Evolutionary conservation across 1,140 invertebrate genomes (phyloP), one percentile per base, ranked within the genome.

Genomic region (Drosophila kohkoa): DNA sequence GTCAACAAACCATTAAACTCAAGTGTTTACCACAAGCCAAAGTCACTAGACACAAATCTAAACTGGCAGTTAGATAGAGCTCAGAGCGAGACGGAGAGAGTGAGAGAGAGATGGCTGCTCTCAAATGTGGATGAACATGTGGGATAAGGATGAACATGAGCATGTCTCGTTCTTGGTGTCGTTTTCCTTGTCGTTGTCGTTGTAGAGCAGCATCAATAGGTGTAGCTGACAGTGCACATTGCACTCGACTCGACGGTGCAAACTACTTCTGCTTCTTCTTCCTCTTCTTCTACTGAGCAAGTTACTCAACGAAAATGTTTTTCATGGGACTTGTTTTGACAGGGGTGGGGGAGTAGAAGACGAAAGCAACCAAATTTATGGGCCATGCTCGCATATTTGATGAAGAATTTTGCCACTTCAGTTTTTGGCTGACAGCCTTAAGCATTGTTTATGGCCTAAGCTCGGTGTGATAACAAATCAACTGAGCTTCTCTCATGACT

Each of bases 1-100:
- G 83, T 88, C 83, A 88, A 88, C 83, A 89, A 88, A 88, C 83
- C 83, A 88, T 88, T 88, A 88, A 88, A 88, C 81, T 89, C 85
- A 88, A 88, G 83, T 87, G 83, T 87, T 87, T 87, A 80, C 83
- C 83, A 87, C 82, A 87, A 88, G 82, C 83, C 79, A 38, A 65
- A 88, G 76, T 86, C 82, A 79, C 82, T 78, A 88, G 83, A 85
- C 85, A 89, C 85, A 88, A 89, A 88, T 88, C 85, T 89, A 89
- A 88, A 88, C 87, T 88, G 83, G 83, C 83, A 88, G 80, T 83
- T 89, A 89, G 85, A 83, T 70, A 80, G 58, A 66, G 35, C 67
- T 35, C 67, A 54, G 49, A 10, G 0, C 13, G n/a, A 38, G 15
- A 6, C 48, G n/a, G 30, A 25, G n/a, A 43, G n/a, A 45, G 48